Evolutionary conservation across 2,888 invertebrate species (phyloP).

Genomic region (Stenodema calcarata): DNA sequence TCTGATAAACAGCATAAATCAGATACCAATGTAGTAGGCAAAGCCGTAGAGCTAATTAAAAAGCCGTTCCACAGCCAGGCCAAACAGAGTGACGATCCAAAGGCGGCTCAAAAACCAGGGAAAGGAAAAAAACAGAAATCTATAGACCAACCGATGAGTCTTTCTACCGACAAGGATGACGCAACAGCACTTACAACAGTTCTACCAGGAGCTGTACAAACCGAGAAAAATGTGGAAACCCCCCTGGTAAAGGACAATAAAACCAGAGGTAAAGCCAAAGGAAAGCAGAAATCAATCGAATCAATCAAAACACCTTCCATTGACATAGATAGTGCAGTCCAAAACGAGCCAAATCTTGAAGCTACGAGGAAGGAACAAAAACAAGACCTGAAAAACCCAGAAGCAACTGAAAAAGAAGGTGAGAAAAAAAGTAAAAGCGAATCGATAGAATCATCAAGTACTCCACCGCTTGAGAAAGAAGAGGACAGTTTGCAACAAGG

Average conservation of each 20-base stretch:
- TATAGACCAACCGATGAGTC: background rate
- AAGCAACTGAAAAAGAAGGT: background rate
- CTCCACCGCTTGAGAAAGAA: background rate
- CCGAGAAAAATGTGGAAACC: background rate
- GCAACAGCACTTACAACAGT: background rate
- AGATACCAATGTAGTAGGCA: background rate
- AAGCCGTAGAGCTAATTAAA: slow-evolving; percentile 5
- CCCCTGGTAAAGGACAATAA: background rate
- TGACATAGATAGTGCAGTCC: background rate
- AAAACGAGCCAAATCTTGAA: background rate
- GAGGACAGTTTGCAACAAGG: background rate
- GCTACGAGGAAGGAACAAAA: background rate
- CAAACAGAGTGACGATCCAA: background rate
- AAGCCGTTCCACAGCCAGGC: slow-evolving; percentile 20
- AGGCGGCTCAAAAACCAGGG: background rate
- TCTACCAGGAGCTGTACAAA: background rate
- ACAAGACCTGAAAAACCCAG: background rate
- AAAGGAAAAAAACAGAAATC: slow-evolving; percentile 19
- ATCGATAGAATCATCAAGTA: background rate
- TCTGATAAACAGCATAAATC: background rate
- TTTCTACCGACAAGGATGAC: background rate
- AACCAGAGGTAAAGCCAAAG: slow-evolving; percentile 1
- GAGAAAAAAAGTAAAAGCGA: slow-evolving; percentile 17
- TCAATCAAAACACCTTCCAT: background rate
- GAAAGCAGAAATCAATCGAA: slow-evolving; percentile 3